Conservation (phyloP, 2,113 vertebrate genomes). For the Osmerus eperlanus region DNA sequence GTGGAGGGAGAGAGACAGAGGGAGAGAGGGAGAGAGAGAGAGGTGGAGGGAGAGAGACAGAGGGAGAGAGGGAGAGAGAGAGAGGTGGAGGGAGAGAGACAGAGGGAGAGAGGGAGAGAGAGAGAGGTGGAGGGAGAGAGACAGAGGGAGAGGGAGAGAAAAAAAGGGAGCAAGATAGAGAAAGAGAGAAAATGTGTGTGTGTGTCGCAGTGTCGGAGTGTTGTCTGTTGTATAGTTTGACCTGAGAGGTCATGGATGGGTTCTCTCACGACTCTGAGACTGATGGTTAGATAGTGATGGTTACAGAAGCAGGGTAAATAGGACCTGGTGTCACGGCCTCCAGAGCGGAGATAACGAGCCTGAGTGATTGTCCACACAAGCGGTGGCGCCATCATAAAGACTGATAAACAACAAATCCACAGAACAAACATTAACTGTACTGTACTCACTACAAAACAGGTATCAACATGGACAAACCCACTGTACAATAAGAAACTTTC, state of each 20-base stretch:
- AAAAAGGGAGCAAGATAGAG: conserved; percentile 13
- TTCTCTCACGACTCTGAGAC: conserved; percentile 44
- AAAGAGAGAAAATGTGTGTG: conserved; percentile 4
- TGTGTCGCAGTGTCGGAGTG: too few species aligned
- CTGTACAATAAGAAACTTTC: neutral
- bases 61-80: too few species aligned
- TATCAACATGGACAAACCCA: too few species aligned
- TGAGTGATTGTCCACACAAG: conserved; percentile 13
- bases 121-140: too few species aligned
- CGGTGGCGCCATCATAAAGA: neutral
- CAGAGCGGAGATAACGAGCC: conserved; percentile 41
- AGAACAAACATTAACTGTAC: neutral
- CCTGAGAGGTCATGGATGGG: conserved; percentile 43
- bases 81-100: too few species aligned
- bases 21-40: too few species aligned
- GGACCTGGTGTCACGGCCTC: conserved; percentile 43
- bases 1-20: too few species aligned
- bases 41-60: too few species aligned
- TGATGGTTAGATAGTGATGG: neutral
- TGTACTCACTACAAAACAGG: neutral
- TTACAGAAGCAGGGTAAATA: conserved; percentile 38
- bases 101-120: too few species aligned
- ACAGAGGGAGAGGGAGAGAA: too few species aligned
- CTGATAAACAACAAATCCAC: neutral
- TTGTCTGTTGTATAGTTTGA: too few species aligned